phyloP scores from a whole-genome alignment of 2,888 invertebrate genomes.

The Nomada goodeniana region DNA sequence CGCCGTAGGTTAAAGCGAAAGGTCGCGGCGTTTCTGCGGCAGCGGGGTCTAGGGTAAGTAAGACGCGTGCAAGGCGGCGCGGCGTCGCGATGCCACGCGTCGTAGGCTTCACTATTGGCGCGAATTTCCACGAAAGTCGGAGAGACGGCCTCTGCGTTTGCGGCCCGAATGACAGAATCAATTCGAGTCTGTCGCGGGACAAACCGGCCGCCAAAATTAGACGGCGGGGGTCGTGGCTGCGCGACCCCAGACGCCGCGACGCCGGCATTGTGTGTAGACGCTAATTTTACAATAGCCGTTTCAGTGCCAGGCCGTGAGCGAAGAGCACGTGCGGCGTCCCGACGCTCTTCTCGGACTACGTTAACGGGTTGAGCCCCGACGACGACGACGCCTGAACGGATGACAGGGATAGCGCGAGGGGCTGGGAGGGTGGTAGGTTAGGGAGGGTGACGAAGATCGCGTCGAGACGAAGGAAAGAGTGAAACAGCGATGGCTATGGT shows the following conservation, averaged over 20 bases:
- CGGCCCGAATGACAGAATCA: slow-evolving; percentile 70
- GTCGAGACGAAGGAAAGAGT: slow-evolving; percentile 18
- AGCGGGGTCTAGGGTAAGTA: slow-evolving; percentile 10
- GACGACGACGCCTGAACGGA: slow-evolving; percentile 37
- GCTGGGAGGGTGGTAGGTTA: not conserved
- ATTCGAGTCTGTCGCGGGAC: slow-evolving; percentile 63
- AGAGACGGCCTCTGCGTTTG: slow-evolving; percentile 56
- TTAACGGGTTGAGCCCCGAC: slow-evolving; percentile 56
- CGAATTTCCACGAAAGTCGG: slow-evolving; percentile 70
- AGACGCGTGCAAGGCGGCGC: slow-evolving; percentile 19
- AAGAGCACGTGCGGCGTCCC: slow-evolving; percentile 66
- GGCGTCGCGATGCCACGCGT: slow-evolving; percentile 73
- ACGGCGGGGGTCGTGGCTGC: slow-evolving; percentile 79
- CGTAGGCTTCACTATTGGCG: slow-evolving; percentile 69
- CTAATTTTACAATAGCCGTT: slow-evolving; percentile 83
- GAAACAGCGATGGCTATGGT: slow-evolving; percentile 32
- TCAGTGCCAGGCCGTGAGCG: slow-evolving; percentile 64
- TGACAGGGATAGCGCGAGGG: slow-evolving; percentile 12
- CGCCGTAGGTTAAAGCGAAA: slow-evolving; percentile 4
- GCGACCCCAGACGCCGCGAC: slow-evolving; percentile 76
- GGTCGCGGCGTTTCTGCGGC: slow-evolving; percentile 13
- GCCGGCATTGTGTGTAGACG: slow-evolving; percentile 83
- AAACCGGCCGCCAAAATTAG: slow-evolving; percentile 78
- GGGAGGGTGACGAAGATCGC: not conserved
- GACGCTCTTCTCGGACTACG: slow-evolving; percentile 56